Base-by-base conservation (phyloP, 2,113 vertebrate species). In the Indicator maculatus region DNA sequence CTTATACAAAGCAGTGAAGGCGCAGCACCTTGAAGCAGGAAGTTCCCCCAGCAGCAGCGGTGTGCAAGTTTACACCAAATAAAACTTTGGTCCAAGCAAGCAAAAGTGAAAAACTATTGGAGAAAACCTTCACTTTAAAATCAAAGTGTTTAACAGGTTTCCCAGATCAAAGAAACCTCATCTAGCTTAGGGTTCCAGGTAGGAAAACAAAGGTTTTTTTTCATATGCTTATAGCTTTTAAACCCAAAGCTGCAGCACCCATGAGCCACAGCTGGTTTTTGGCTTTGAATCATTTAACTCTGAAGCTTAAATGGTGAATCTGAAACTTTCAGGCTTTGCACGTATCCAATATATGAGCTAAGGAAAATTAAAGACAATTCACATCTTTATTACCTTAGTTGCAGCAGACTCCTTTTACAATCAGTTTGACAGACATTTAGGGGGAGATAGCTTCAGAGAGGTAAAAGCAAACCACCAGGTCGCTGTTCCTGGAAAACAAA, bases 241-340 rank as follows among this genome's bases (percentile, higher is more conserved):
- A 84, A 72, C 26, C 17, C 53, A 73, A 85, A 84, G 55, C 55
- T 63, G 53, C 27, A 77, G 24, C 15, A 88, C 24, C 55, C 58
- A 24, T 20, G 27, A 81, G 12, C 17, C 55, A 36, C 55, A 64
- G 21, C 1, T 0, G 0, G 30, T 26, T 66, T 87, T 50, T 33
- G 14, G 23, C 20, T 83, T 56, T 21, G 41, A 36, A 56, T 83
- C 38, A 19, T 72, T 75, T 78, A 28, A 66, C 11, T 73, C 69
- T 55, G n/a, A 93, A 83, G 28, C 4, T 30, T 67, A 38, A 84
- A 60, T 7, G 16, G 19, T 36, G 24, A 36, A 53, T 23, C 17
- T 78, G 76, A 83, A 74, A 60, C 30, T 45, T 70, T 50, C 4
- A 72, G n/a, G 28, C 20, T 88, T 76, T 74, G 71, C n/a, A 41